Evolutionary conservation across 2,113 vertebrate genomes (phyloP), one percentile per base, ranked within the genome.

Genomic region (Rhineura floridana): DNA sequence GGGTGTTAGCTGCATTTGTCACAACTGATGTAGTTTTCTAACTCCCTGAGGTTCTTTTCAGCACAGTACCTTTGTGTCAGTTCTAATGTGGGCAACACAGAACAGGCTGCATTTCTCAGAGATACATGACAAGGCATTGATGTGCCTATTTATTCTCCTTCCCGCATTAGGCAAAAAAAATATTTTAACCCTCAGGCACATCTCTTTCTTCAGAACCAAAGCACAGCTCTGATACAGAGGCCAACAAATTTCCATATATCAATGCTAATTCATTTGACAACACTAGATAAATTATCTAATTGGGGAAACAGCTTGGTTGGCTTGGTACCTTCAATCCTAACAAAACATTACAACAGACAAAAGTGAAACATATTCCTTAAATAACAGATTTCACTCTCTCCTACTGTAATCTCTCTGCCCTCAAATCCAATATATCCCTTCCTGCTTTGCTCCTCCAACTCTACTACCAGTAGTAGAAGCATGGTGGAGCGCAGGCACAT

Each of bases 271-370:
- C 75, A 88, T 25, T 59, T 62, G 12, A n/a, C 52, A 48, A 89
- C 77, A 88, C 9, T 59, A 11, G 44, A 81, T 72, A 62, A 50
- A 84, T 75, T 30, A 86, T 42, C 62, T 76, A 44, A 42, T 30
- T 65, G 21, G 33, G 76, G 89, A 94, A 93, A 78, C 13, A 90
- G 39, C 0, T 59, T 88, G 79, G 83, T 30, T 28, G 83, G 81
- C 72, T 55, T 50, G 30, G 55, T 62, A 92, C 3, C 0, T 0
- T 82, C 84, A 88, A 48, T 92, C 90, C 30, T 81, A 86, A 83
- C 42, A 73, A 85, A 25, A 17, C 62, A 65, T 83, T 83, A 75
- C 48, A 13, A 3, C 39, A 77, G 19, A 7, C 42, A 92, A 82
- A 0, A 87, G 70, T 67, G 33, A 92, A 91, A 90, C 55, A 3